Percentiles rank a stretch among this genome's conserved stretches.
These are phyloP conservation scores for Alloplasta piceator DNA, from an alignment of 2,888 invertebrate genomes.

Conservation along the genomic window DNA sequence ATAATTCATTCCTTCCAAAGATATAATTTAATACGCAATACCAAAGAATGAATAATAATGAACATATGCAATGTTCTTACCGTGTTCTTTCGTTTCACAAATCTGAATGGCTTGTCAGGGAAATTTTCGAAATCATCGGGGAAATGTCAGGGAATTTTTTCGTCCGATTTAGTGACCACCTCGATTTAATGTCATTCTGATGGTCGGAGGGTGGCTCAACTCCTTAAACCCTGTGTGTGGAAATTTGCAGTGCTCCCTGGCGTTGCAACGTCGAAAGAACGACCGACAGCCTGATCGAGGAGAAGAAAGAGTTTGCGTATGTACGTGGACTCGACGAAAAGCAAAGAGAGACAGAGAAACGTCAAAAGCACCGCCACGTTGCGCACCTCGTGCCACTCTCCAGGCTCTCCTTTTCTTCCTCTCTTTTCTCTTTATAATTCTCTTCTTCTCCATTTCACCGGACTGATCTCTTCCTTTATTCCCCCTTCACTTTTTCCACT, in stretches of 20 bases:
- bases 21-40: too few species aligned
- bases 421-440: slow-evolving; percentile 33
- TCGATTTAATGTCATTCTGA: too few species aligned
- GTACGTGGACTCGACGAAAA: slow-evolving; percentile 66
- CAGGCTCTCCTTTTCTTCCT: slow-evolving; percentile 70
- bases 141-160: too few species aligned
- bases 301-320: slow-evolving; percentile 44
- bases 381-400: slow-evolving; percentile 65
- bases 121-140: too few species aligned
- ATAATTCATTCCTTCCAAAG: too few species aligned
- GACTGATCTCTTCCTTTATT: slow-evolving; percentile 55
- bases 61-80: too few species aligned
- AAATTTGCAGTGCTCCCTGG: neutral
- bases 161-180: too few species aligned
- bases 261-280: slow-evolving; percentile 30
- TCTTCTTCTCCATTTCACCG: slow-evolving; percentile 42
- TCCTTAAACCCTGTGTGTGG: too few species aligned
- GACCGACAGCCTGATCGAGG: slow-evolving; percentile 19
- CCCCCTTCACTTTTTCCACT: slow-evolving; percentile 49
- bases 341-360: slow-evolving; percentile 69
- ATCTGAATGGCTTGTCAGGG: too few species aligned
- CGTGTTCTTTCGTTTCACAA: too few species aligned
- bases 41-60: too few species aligned
- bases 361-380: slow-evolving; percentile 76
- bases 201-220: too few species aligned